These are phyloP conservation scores for Tetraodon nigroviridis DNA, from an alignment of 2,113 vertebrate genomes.

Conservation along the genomic window DNA sequence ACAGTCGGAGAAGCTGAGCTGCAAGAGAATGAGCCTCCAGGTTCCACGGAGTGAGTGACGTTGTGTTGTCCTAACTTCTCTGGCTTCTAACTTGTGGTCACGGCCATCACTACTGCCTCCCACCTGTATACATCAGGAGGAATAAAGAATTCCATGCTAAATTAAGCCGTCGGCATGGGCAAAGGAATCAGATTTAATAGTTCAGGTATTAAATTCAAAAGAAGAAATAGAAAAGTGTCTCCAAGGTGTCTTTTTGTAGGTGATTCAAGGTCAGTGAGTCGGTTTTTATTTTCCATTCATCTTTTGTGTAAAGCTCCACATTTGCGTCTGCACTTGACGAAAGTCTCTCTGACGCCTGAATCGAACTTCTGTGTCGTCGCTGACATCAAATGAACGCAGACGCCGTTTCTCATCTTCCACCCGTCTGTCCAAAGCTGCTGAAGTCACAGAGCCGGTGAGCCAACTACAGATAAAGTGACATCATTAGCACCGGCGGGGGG, in stretches of 20 bases:
- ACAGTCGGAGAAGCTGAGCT: constrained; percentile 21
- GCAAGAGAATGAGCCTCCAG: constrained; percentile 43
- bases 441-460: constrained; percentile 4
- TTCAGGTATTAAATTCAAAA: too few species aligned
- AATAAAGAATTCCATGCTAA: constrained; percentile 28
- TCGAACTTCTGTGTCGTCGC: too few species aligned
- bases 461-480: constrained; percentile 2
- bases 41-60: constrained; percentile 3
- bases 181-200: background rate
- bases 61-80: background rate
- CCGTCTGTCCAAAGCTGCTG: background rate
- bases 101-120: constrained; percentile 28
- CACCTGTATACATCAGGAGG: constrained; percentile 23
- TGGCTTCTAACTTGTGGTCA: constrained; percentile 9
- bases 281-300: too few species aligned
- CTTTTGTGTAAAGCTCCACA: too few species aligned
- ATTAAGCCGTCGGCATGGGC: constrained; percentile 23
- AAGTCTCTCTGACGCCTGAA: too few species aligned
- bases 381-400: too few species aligned
- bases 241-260: too few species aligned
- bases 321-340: too few species aligned
- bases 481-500: background rate
- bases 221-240: background rate
- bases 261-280: too few species aligned
- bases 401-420: background rate